Conservation (phyloP, 1,140 invertebrate species). For the Caenorhabditis tropicalis region DNA sequence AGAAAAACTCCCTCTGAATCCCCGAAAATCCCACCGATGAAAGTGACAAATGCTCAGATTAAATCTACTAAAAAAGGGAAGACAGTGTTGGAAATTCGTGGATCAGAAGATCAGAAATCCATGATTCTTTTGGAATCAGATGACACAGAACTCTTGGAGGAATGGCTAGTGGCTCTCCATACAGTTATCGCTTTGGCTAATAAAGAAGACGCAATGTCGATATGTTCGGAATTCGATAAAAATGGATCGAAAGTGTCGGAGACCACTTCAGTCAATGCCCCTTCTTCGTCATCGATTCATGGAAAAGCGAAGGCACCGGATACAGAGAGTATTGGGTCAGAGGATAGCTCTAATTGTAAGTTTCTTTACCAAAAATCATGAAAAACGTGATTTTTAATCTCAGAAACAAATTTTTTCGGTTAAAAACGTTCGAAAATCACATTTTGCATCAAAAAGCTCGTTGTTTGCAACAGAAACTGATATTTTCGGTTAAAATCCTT, state of each 20-base stretch:
- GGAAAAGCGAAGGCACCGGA: constrained; percentile 22
- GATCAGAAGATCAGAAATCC: not conserved
- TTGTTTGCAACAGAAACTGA: too few species aligned
- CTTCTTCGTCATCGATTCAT: not conserved
- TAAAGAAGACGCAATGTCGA: constrained; percentile 41
- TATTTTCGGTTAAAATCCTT: too few species aligned
- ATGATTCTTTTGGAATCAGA: not conserved
- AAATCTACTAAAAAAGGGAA: constrained; percentile 56
- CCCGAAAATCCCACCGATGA: not conserved
- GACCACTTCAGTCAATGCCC: not conserved
- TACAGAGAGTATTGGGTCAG: constrained; percentile 40
- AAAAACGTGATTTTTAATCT: too few species aligned
- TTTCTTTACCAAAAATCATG: not conserved
- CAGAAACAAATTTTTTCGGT: too few species aligned
- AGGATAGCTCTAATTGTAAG: constrained; percentile 43
- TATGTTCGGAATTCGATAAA: constrained; percentile 24
- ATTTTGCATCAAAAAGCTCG: too few species aligned
- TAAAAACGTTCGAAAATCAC: too few species aligned
- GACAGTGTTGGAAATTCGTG: constrained; percentile 52
- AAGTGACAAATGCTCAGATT: constrained; percentile 44
- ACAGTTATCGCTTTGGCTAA: constrained; percentile 39
- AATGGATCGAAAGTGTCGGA: not conserved
- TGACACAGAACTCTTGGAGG: constrained; percentile 17
- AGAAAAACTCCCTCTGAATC: constrained; percentile 8
- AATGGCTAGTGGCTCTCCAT: constrained; percentile 30